phyloP scores from a whole-genome alignment of 2,888 invertebrate species.

The Drosophila antonietae region DNA sequence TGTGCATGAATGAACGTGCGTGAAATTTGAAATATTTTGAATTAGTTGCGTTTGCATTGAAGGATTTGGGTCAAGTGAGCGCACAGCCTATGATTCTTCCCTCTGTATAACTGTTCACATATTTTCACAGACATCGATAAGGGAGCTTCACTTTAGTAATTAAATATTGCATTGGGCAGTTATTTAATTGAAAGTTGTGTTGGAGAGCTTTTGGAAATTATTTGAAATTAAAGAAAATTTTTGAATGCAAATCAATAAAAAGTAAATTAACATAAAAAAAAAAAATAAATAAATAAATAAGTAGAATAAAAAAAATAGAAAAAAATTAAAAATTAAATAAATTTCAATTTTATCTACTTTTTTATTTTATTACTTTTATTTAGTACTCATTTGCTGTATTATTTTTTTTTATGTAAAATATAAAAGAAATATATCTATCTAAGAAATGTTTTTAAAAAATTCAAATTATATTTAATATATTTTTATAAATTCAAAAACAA shows the following conservation, averaged over 20 bases:
- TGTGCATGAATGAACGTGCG: conserved; percentile 62
- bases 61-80: conserved; percentile 54
- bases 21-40: conserved; percentile 45
- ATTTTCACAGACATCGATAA: neutral
- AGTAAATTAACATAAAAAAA: neutral
- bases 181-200: neutral
- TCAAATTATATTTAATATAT: no score
- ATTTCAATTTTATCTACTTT: no score
- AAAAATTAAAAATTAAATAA: no score
- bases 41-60: conserved; percentile 47
- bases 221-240: neutral
- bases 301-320: no score
- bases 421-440: no score
- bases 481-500: no score
- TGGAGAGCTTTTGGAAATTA: neutral
- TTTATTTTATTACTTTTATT: no score
- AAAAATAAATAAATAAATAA: neutral
- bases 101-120: neutral
- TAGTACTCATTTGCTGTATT: no score
- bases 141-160: neutral
- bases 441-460: no score
- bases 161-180: neutral
- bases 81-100: conserved; percentile 22
- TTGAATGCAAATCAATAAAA: neutral
- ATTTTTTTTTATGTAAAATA: no score